A percentile compares a stretch with the other conserved stretches of the same genome.
Conservation (phyloP, 1,140 invertebrate species). For the Rhopalosiphum maidis region DNA sequence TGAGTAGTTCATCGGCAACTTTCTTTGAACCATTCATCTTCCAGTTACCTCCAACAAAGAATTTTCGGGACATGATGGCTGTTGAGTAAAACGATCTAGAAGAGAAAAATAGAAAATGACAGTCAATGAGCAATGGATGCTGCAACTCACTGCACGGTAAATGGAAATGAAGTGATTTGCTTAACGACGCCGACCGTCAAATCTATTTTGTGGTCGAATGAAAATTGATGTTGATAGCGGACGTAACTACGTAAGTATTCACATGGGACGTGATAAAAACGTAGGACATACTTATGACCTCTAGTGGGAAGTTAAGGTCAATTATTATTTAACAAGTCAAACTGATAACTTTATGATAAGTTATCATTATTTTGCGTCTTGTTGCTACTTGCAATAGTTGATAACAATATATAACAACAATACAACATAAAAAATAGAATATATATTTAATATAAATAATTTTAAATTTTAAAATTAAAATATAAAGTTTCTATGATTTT, state of each 20-base stretch:
- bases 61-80: constrained; percentile 72
- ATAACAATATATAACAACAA: too few species aligned
- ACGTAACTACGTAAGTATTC: background rate
- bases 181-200: background rate
- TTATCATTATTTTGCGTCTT: background rate
- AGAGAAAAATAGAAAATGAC: background rate
- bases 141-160: background rate
- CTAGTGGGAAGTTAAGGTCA: background rate
- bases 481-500: background rate
- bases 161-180: background rate
- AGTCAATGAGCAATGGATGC: background rate
- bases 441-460: too few species aligned
- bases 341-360: background rate
- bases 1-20: constrained; percentile 83
- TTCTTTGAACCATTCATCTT: constrained; percentile 85
- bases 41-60: constrained; percentile 99
- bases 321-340: background rate
- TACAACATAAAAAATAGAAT: too few species aligned
- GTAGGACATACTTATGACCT: constrained; percentile 12
- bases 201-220: too few species aligned
- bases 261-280: background rate
- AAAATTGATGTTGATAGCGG: background rate
- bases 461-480: background rate
- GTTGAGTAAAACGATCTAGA: background rate
- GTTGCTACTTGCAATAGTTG: background rate